Conservation (phyloP, 2,113 vertebrate species). For the Solea senegalensis region DNA sequence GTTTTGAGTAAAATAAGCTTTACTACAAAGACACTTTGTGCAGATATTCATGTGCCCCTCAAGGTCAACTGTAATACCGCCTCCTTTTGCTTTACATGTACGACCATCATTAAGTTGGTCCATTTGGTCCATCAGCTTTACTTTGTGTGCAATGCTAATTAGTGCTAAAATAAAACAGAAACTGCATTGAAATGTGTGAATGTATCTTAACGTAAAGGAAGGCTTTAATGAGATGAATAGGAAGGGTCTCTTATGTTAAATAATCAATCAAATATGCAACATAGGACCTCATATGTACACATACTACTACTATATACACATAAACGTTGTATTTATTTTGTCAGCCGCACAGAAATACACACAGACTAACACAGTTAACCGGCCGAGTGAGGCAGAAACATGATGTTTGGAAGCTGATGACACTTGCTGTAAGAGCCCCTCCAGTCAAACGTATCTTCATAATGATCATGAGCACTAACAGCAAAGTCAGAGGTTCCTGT, state of each 20-base stretch:
- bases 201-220: background rate
- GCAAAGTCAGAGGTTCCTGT: conserved; percentile 36
- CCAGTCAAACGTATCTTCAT: conserved; percentile 26
- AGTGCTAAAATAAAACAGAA: too few relatives aligned
- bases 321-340: too few relatives aligned
- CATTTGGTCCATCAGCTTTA: too few relatives aligned
- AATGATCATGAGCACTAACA: conserved; percentile 22
- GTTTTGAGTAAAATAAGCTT: too few relatives aligned
- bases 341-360: conserved; percentile 3
- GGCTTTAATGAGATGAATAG: background rate
- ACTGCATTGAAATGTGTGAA: background rate
- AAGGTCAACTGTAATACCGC: too few relatives aligned
- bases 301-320: too few relatives aligned
- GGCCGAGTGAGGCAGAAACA: conserved; percentile 10
- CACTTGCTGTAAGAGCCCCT: conserved; percentile 44
- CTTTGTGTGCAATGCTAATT: too few relatives aligned
- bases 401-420: conserved; percentile 40
- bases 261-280: conserved; percentile 4
- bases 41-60: too few relatives aligned
- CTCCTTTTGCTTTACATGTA: too few relatives aligned
- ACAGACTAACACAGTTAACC: background rate
- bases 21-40: too few relatives aligned
- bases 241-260: background rate
- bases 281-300: background rate
- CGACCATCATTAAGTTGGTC: too few relatives aligned